These are phyloP conservation scores for Hoplostethus atlanticus DNA, from an alignment of 2,797 vertebrate genomes.

Conservation along the genomic window DNA sequence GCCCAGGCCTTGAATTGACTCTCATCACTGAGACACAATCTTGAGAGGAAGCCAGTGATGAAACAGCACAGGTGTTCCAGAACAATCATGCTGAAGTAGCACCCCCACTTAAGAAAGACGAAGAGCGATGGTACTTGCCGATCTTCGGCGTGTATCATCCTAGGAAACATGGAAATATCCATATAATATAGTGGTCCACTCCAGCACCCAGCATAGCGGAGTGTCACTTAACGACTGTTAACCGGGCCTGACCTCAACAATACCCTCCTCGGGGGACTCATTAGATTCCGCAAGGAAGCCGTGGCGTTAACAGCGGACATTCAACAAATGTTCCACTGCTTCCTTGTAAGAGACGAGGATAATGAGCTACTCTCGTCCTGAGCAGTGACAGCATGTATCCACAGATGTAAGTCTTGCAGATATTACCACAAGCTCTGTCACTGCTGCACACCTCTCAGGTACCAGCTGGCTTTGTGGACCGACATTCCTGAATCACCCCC, in stretches of 20 bases:
- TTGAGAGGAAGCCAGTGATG: too few species aligned
- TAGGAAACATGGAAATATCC: neutral
- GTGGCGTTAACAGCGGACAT: neutral
- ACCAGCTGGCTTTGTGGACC: constrained; percentile 38
- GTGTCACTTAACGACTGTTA: constrained; percentile 10
- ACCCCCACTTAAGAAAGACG: too few species aligned
- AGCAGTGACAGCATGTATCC: constrained; percentile 17
- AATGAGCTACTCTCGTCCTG: constrained; percentile 18
- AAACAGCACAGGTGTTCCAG: too few species aligned
- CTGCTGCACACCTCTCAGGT: constrained; percentile 9
- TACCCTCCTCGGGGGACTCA: too few species aligned
- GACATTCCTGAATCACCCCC: too few species aligned
- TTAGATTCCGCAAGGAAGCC: neutral
- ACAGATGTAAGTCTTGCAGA: constrained; percentile 20
- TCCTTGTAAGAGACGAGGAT: too few species aligned
- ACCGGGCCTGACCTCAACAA: constrained; percentile 39
- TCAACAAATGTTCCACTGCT: constrained; percentile 1
- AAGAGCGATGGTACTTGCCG: neutral
- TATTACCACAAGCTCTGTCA: constrained; percentile 2
- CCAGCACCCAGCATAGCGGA: neutral
- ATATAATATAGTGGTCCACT: too few species aligned
- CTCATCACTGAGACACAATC: too few species aligned
- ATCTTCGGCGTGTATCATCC: neutral
- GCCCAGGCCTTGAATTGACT: too few species aligned
- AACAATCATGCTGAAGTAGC: too few species aligned